Percentiles rank a stretch among this genome's conserved stretches.
phyloP scores from a whole-genome alignment of 2,797 vertebrate species.

The Balearica regulorum region DNA sequence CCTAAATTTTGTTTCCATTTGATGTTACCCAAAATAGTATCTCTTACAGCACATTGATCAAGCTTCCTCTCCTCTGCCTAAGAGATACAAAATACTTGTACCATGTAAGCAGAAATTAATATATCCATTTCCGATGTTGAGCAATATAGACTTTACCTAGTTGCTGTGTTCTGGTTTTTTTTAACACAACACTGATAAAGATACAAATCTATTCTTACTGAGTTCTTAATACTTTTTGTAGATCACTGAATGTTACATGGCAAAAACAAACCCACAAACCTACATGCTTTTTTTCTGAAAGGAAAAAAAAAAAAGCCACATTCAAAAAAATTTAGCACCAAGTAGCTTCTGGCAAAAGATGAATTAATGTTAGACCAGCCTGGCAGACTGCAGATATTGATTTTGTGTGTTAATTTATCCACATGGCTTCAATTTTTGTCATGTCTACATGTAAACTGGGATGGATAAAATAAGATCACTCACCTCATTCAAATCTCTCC shows the following conservation, averaged over 20 bases:
- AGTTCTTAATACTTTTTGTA: neutral
- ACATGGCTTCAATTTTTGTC: neutral
- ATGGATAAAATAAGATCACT: neutral
- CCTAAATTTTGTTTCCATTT: neutral
- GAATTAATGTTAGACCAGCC: neutral
- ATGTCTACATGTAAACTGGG: neutral
- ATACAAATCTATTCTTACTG: neutral
- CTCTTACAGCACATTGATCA: neutral
- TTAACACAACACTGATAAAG: neutral
- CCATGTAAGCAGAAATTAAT: neutral
- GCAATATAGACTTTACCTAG: neutral
- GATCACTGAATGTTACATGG: neutral
- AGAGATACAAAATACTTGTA: neutral
- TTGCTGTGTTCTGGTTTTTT: neutral
- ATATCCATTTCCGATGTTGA: neutral
- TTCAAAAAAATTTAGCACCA: neutral
- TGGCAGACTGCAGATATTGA: neutral
- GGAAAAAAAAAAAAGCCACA: neutral
- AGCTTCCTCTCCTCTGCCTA: neutral
- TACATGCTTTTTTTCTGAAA: neutral
- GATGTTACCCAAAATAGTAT: conserved; percentile 4
- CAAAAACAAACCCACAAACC: neutral
- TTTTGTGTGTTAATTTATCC: neutral
- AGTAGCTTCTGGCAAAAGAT: neutral
- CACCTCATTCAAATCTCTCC: neutral